Evolutionary conservation across 2,113 vertebrate genomes (phyloP).

Genomic region (Melierax canorus): DNA sequence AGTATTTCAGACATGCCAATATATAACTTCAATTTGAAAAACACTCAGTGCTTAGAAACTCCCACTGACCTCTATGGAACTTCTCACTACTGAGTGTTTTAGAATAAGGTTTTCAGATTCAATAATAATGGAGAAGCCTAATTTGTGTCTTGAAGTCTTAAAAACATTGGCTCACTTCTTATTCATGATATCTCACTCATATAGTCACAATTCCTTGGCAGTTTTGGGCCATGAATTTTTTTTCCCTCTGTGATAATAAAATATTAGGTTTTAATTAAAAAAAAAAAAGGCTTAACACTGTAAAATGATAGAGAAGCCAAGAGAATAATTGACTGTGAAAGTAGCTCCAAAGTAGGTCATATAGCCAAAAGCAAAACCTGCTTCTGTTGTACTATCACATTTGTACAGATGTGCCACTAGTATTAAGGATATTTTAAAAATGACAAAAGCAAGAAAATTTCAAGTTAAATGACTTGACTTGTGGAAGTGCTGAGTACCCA

Average conservation of each 20-base stretch:
- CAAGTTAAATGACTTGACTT: background rate
- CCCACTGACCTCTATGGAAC: background rate
- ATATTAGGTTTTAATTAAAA: background rate
- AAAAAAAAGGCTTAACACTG: background rate
- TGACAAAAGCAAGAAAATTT: background rate
- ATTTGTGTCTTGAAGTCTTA: background rate
- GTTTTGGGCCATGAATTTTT: background rate
- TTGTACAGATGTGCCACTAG: background rate
- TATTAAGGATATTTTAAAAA: background rate
- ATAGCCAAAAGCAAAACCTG: background rate
- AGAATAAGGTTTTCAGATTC: background rate
- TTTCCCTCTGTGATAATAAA: background rate
- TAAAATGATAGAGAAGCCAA: background rate
- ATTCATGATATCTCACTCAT: background rate
- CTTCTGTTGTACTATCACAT: background rate
- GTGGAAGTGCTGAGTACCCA: background rate
- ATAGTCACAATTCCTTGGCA: background rate
- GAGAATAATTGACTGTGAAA: conserved; percentile 17
- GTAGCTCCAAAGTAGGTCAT: conserved; percentile 33
- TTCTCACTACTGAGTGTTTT: background rate
- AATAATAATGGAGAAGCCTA: background rate
- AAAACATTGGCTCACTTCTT: background rate
- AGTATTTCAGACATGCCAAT: background rate
- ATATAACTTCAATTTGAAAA: background rate
- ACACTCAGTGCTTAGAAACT: background rate